Base-by-base conservation (phyloP, 2,888 invertebrate genomes). In the Seira sanloemensis region DNA sequence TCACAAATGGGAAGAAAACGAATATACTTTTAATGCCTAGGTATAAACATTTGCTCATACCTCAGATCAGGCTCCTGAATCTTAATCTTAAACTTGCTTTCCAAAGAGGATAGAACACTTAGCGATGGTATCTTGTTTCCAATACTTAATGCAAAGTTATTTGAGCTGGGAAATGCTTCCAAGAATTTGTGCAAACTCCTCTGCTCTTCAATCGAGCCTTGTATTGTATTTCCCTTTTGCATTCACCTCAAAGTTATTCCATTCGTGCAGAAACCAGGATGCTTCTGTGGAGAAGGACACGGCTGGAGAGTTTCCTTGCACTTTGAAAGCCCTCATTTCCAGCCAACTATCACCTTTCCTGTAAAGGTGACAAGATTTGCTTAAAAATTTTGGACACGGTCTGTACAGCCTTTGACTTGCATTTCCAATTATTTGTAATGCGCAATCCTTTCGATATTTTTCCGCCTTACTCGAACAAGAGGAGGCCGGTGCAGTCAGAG, bases 241-340 rank as follows among this genome's bases (percentile, higher is more conserved):
- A n/a, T 73, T 78, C 12, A 89, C 27, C 46, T 87, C 86, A 77
- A 88, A 88, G 27, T 83, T 78, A 68, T 87, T 88, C 88, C 88
- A 88, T 23, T 76, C 78, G 16, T 78, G 78, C n/a, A 89, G 65
- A 9, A 73, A 25, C 88, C 88, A 89, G 1, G 85, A 86, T 9
- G 86, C 80, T 58, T 85, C 82, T n/a, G 78, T 71, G 7, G 82
- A 46, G 18, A 88, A 66, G n/a, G 84, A 81, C 19, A 86, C 88
- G 58, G 75, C 85, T 9, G 87, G 75, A 68, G 85, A 78, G 24
- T 86, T 76, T 16, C 83, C 86, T 37, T 58, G 81, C 54, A 89
- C 7, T 75, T 77, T 72, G 65, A 84, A 78, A 58, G 80, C 84
- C 71, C 85, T 87, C 26, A 89, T 85, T 19, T 86, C 71, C 54